Conservation (phyloP, 1,140 invertebrate genomes). For the Neotoxoptera formosana region DNA sequence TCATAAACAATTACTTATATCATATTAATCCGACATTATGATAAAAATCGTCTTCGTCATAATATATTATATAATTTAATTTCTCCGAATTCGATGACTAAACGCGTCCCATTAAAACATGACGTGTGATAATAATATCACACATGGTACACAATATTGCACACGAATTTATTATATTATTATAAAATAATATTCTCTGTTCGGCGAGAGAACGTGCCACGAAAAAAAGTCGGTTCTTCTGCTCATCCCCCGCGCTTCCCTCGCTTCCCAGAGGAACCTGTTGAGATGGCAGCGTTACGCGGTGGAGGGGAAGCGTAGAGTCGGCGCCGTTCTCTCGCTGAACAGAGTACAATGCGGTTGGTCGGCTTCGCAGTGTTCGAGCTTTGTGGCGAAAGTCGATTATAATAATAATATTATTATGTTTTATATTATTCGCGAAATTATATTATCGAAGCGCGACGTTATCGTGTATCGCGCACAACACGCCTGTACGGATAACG, state of each 20-base stretch:
- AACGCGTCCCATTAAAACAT: background rate
- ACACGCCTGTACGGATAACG: background rate
- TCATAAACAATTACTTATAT: background rate
- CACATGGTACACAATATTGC: background rate
- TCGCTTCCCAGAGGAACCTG: too few species aligned
- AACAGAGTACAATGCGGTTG: background rate
- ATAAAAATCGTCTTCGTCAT: background rate
- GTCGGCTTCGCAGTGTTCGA: background rate
- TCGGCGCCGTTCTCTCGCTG: too few species aligned
- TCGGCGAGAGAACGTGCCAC: too few species aligned
- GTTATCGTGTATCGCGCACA: background rate
- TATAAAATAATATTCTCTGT: too few species aligned
- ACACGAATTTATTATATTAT: background rate
- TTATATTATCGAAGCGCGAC: background rate
- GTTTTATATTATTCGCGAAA: background rate
- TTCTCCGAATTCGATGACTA: background rate
- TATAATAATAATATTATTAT: background rate
- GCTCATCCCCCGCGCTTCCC: too few species aligned
- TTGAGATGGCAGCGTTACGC: too few species aligned
- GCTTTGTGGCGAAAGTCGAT: background rate
- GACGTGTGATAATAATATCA: background rate
- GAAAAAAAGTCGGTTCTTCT: too few species aligned
- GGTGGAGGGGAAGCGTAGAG: too few species aligned
- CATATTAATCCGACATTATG: background rate
- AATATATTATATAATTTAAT: background rate